These are phyloP conservation scores for Haliclona indistincta DNA, from an alignment of 37 sponge, comb jelly and placozoan species.

Conservation along the genomic window DNA sequence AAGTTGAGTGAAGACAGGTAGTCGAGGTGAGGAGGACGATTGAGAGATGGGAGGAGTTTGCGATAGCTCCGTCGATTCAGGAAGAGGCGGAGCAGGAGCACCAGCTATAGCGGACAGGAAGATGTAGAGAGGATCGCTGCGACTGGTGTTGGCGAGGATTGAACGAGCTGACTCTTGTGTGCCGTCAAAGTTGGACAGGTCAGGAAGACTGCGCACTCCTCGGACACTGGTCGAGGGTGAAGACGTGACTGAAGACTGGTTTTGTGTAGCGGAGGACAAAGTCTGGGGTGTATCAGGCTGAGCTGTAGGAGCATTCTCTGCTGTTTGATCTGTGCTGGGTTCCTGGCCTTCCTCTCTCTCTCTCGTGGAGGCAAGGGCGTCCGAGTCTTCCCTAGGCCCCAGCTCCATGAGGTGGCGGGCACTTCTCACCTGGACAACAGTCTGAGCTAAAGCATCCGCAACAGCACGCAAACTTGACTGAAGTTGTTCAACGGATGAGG, in stretches of 20 bases:
- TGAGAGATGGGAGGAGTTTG: conserved; percentile 19
- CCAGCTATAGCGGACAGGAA: conserved; percentile 82
- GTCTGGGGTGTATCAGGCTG: not conserved
- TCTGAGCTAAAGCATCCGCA: conserved; percentile 56
- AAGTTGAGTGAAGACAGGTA: conserved; percentile 54
- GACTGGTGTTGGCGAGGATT: conserved; percentile 41
- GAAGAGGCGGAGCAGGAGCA: conserved; percentile 62
- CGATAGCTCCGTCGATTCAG: not conserved
- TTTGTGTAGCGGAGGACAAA: not conserved
- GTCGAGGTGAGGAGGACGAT: conserved; percentile 14
- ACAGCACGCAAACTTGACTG: conserved; percentile 46
- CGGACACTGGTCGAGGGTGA: not conserved
- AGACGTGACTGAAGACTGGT: not conserved
- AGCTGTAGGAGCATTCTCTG: not conserved
- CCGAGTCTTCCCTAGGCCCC: not conserved
- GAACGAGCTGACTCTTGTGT: conserved; percentile 67
- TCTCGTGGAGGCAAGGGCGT: not conserved
- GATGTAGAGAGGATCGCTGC: conserved; percentile 74
- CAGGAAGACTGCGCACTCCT: not conserved
- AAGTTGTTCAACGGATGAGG: conserved; percentile 39
- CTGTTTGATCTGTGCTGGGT: not conserved
- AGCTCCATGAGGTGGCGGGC: conserved; percentile 19
- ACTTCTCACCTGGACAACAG: conserved; percentile 47
- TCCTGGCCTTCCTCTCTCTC: not conserved
- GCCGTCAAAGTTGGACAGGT: conserved; percentile 58